Evolutionary conservation across 2,113 vertebrate genomes (phyloP).

Genomic region (Gavialis gangeticus): DNA sequence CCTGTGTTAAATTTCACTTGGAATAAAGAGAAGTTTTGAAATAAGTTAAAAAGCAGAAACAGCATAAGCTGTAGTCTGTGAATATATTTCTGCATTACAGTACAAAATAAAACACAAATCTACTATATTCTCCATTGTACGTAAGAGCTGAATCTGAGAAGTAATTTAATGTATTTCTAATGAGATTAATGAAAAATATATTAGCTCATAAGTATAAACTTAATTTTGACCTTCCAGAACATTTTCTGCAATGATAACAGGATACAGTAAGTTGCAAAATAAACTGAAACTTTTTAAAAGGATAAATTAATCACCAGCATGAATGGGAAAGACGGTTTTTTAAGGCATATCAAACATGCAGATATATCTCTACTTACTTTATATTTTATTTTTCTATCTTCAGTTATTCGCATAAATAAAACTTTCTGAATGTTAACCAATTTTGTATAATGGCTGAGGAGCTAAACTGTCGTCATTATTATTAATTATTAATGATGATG

Average conservation of each 20-base stretch:
- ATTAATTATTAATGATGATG: too few species aligned
- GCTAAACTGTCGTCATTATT: neutral
- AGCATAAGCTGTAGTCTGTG: neutral
- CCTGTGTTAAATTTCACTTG: neutral
- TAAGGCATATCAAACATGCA: neutral
- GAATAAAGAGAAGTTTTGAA: neutral
- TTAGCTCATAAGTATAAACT: neutral
- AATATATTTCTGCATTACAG: neutral
- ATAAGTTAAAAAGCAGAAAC: neutral
- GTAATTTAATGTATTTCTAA: neutral
- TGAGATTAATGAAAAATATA: neutral
- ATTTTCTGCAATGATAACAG: neutral
- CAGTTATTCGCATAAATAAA: neutral
- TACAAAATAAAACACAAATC: neutral
- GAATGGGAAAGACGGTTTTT: neutral
- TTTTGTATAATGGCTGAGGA: neutral
- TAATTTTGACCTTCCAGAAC: neutral
- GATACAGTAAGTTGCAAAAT: neutral
- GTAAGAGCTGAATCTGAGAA: neutral
- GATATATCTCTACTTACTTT: neutral
- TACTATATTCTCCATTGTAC: neutral
- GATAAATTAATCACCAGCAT: neutral
- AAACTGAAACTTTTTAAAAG: neutral
- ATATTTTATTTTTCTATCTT: neutral
- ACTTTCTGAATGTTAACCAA: neutral